Base-by-base conservation (phyloP, 2,888 invertebrate genomes). In the Hypolimnas misippus region DNA sequence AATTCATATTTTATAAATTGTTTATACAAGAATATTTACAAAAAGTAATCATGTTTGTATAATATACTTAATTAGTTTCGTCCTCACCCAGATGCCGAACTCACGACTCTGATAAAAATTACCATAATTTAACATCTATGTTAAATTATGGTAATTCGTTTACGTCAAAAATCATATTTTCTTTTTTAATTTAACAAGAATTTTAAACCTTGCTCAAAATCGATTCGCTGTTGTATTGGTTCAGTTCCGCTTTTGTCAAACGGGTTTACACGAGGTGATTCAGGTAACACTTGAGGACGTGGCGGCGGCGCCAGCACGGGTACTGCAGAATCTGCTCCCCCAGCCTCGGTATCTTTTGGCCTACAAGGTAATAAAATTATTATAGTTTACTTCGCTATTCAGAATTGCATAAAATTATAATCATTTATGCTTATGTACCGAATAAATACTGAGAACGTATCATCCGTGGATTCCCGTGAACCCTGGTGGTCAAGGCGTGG, bases 371-470 rank as follows among this genome's bases (percentile, higher is more conserved):
- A 5, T 46, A 21, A 25, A 38, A n/a, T 19, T 19, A 21, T 33
- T 7, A 16, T 7, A 21, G 17, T 6, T 46, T 14, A 17, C 16
- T n/a, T 10, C 6, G 16, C 14, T 14, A 5, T 40, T 14, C 4
- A 40, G n/a, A 40, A 40, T 7, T 40, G 16, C 40, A 16, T 7
- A 7, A 16, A 40, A 40, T 16, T 40, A 14, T 14, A 14, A 14
- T 5, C 2, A 40, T n/a, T n/a, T 14, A n/a, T 16, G 16, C 14
- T n/a, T 42, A 33, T 81, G 79, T 82, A 94, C 95, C 94, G 94
- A 68, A 97, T 97, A 67, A 96, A 95, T 19, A 97, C 96, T 21
- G 95, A 96, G 79, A 97, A 97, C 62, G 96, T 96, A 57, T 94
- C 95, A 66, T 96, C 95, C 46, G 95, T 94, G 0, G 97, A 97